phyloP scores from a whole-genome alignment of 2,113 vertebrate genomes.

The Pheucticus melanocephalus region DNA sequence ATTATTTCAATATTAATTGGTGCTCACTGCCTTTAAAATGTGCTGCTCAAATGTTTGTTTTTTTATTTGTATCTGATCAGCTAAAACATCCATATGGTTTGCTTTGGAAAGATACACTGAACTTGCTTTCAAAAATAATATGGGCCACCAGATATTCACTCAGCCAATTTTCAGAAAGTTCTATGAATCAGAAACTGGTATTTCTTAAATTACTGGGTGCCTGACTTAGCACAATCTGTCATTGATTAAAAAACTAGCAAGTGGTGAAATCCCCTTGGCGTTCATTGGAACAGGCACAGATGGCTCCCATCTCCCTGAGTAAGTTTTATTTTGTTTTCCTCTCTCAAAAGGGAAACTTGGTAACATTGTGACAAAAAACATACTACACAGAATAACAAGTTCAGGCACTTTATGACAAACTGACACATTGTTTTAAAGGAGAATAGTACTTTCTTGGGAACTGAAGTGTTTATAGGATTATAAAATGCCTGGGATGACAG shows the following conservation, averaged over 20 bases:
- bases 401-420: background rate
- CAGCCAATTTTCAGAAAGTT: background rate
- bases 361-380: background rate
- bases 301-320: background rate
- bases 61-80: background rate
- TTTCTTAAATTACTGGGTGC: background rate
- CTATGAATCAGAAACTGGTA: conserved; percentile 8
- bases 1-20: background rate
- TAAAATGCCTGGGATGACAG: background rate
- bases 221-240: conserved; percentile 37
- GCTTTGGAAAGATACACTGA: background rate
- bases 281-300: background rate
- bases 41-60: background rate
- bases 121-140: background rate
- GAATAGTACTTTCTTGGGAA: background rate
- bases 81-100: background rate
- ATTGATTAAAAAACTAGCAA: background rate
- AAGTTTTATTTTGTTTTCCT: background rate
- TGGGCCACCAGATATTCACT: background rate
- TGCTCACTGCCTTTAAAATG: background rate
- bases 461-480: background rate
- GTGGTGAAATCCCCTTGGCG: background rate
- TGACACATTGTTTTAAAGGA: background rate
- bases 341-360: background rate
- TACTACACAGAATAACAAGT: background rate